Evolutionary conservation across 23 tunicate genomes (phyloP), one percentile per base, ranked within the genome.

Genomic region (Halocynthia roretzi): DNA sequence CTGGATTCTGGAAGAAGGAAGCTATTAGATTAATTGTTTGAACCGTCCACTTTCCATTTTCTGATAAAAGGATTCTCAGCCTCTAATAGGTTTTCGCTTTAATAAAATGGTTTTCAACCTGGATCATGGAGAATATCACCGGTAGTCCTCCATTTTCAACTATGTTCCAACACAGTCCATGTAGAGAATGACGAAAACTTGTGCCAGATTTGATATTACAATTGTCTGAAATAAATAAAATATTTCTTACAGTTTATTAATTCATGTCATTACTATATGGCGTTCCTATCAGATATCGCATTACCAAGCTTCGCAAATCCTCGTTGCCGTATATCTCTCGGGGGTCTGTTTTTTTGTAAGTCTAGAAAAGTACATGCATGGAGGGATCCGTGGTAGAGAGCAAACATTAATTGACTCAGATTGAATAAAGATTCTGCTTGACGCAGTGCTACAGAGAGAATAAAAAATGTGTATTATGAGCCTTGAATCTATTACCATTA

Each of bases 371-470:
- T 94, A 56, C 95, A 88, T 6, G 99, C 99, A 7, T 87, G 81
- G 0, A 85, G 69, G 7, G 99, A 94, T 10, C 99, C 99, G 73
- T 94, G 99, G 54, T 94, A 94, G 19, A 94, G 81, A 68, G 99
- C 95, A 78, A 94, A 94, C 99, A 94, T 94, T 75, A 94, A 70
- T 78, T 94, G 99, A 54, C 95, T 87, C 72, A 94, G 68, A 67
- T 94, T 94, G 73, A 94, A 94, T 20, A 88, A 55, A 6, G 99
- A 81, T 72, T 94, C 99, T 0, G 99, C 99, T 74, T 92, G 98
- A 44, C 85, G 55, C 7, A 80, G 65, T n/a, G 87, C 98, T 92
- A 64, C 20, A 50, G 10, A 76, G 14, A 66, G 5, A 11, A 77
- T 31, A 4, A 58, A 5, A 62, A 62, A n/a, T 2, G 17, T 4